Base-by-base conservation (phyloP, 2,888 invertebrate species). In the Schrankia costaestrigalis region DNA sequence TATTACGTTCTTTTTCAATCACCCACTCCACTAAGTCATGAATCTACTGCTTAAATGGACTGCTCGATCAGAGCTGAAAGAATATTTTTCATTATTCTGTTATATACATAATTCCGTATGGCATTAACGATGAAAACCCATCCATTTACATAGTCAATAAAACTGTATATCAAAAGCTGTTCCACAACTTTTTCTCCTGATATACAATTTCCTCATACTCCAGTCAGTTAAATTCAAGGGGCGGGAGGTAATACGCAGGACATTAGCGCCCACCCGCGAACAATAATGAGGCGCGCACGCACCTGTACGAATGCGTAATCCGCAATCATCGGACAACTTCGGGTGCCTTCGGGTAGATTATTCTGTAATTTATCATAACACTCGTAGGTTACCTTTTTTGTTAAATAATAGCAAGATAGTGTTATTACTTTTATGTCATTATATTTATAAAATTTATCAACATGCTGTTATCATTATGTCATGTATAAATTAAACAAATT, bases 231-330 rank as follows among this genome's bases (percentile, higher is more conserved):
- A 49, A 56, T 41, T 48, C 42, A 31, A 48, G 53, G 54, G 50
- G 41, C 38, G 51, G 48, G 56, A 47, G 52, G 49, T 62, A 60
- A 53, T 52, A 35, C 33, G 24, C 29, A 36, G 54, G 60, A 60
- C 72, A 71, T 72, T 72, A 75, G 62, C 52, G 74, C 54, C 74
- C 74, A 75, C 74, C 72, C 74, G 70, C 59, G 48, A 23, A 46
- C 58, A 52, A 55, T 63, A 65, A 64, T 64, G 60, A 68, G 53
- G 51, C 44, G 40, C 39, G 19, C 37, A 46, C 41, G 57, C 56
- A 56, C 56, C 51, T 57, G 58, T 53, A 36, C 27, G 56, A 48
- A 51, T 52, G 52, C 53, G 47, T 50, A 55, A 55, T 56, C 43
- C 49, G 42, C 55, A 34, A 34, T 39, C 38, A 44, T 54, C 50